These are phyloP conservation scores for Caerostris darwini DNA, from an alignment of 1,140 invertebrate genomes.

Conservation along the genomic window DNA sequence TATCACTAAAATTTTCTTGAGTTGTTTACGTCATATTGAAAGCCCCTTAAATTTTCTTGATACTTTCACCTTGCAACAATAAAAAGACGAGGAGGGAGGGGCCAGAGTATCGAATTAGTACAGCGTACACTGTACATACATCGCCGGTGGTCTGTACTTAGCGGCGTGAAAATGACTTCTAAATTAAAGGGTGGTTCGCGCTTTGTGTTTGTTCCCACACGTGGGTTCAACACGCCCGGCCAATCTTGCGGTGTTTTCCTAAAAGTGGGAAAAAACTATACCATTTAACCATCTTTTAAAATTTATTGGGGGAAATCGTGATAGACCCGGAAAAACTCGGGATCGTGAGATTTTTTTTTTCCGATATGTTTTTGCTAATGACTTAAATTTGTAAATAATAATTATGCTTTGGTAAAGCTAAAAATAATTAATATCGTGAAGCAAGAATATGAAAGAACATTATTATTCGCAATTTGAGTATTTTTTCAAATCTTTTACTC, in stretches of 20 bases:
- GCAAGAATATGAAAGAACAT: too few species aligned
- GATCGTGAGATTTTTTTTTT: conserved; percentile 57
- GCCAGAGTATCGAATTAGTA: neutral
- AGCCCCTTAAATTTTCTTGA: neutral
- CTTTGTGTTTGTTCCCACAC: conserved; percentile 69
- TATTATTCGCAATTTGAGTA: too few species aligned
- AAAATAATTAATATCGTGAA: too few species aligned
- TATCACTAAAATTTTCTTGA: neutral
- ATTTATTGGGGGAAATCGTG: conserved; percentile 29
- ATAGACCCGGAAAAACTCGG: neutral
- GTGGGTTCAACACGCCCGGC: conserved; percentile 40
- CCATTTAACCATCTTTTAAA: conserved; percentile 16
- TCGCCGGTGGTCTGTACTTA: conserved; percentile 75
- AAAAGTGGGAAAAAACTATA: conserved; percentile 29
- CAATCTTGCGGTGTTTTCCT: conserved; percentile 40
- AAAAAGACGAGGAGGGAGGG: conserved; percentile 13
- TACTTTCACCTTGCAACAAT: conserved; percentile 53
- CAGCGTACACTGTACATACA: conserved; percentile 47
- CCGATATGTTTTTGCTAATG: neutral
- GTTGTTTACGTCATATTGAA: conserved; percentile 62
- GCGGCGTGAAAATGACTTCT: conserved; percentile 62
- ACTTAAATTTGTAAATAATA: neutral
- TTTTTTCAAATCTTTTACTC: too few species aligned
- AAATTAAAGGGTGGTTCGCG: conserved; percentile 70
- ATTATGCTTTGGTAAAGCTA: neutral